Evolutionary conservation across 1,140 invertebrate species (phyloP), one percentile per base, ranked within the genome.

Genomic region (Lineus longissimus): DNA sequence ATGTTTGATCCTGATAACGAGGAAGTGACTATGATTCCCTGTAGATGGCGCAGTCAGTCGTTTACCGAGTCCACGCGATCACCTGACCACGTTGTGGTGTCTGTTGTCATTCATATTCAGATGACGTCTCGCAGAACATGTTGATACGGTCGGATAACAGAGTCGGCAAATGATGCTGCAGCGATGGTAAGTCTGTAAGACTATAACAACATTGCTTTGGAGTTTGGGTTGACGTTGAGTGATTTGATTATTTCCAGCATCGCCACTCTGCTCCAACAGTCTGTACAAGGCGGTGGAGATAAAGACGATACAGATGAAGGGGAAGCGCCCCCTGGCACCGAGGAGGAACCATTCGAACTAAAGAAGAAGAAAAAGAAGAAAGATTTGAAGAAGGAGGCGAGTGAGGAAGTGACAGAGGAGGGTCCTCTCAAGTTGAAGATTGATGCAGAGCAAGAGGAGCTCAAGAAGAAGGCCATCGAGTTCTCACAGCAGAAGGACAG

Each of bases 381-480:
- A n/a, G n/a, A n/a, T 65, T 70, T 64, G 60, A 65, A 69, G 25
- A 65, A 54, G n/a, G 61, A 56, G 17, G 64, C 55, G 30, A 55
- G 70, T 41, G 67, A 59, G 40, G 51, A 63, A 23, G 64, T 56
- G 31, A 31, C 4, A n/a, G 25, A 27, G 41, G 66, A 67, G 2
- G 58, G 33, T 4, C 33, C 33, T 4, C 33, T 36, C 6, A 7
- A 4, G 4, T 7, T 36, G 33, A 36, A 4, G 33, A 36, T 36
- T 36, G 33, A 69, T 19, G 73, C 72, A 55, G 78, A 82, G 62
- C 77, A 82, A 54, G 76, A 76, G 59, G 80, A 82, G 60, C 67
- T 80, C 2, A 75, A 79, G 71, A 76, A 78, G 67, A 76, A 82
- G 63, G 81, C 81, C 54, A 75, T 79, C 41, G 82, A 83, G 59